A percentile compares a stretch with the other conserved stretches of the same genome.
Conservation (phyloP, 2,113 vertebrate species). For the Malurus alboscapulatus region DNA sequence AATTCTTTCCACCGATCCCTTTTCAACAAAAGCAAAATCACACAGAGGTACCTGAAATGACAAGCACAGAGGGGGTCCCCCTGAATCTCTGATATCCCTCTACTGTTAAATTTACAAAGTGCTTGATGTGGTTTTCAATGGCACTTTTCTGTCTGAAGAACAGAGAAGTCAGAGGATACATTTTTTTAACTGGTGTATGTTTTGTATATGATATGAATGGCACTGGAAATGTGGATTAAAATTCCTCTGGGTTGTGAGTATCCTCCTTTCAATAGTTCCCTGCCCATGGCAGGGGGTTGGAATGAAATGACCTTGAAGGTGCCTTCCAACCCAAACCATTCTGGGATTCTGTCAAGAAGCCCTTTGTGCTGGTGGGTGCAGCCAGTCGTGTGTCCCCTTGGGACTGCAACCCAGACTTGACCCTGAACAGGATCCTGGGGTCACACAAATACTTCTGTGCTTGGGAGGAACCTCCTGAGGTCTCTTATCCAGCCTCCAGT, state of each 20-base stretch:
- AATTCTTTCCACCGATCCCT: background rate
- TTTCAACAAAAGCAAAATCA: background rate
- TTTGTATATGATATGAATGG: background rate
- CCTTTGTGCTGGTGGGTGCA: background rate
- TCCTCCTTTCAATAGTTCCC: background rate
- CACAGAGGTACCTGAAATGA: background rate
- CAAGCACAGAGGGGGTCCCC: background rate
- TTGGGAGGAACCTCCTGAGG: background rate
- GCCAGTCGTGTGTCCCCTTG: background rate
- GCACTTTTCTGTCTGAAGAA: background rate
- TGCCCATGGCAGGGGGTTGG: background rate
- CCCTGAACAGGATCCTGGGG: background rate
- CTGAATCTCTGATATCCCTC: background rate
- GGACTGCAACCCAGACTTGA: background rate
- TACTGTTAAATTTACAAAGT: background rate
- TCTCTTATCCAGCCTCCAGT: background rate
- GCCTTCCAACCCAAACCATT: background rate
- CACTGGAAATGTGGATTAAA: background rate
- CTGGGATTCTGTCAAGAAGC: background rate
- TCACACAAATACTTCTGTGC: background rate
- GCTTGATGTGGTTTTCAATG: background rate
- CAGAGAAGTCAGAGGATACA: background rate
- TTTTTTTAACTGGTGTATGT: background rate
- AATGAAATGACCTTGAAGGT: background rate
- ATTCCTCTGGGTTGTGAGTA: background rate